Evolutionary conservation across 2,888 invertebrate species (phyloP), one percentile per base, ranked within the genome.

Genomic region (Lasiommata megera): DNA sequence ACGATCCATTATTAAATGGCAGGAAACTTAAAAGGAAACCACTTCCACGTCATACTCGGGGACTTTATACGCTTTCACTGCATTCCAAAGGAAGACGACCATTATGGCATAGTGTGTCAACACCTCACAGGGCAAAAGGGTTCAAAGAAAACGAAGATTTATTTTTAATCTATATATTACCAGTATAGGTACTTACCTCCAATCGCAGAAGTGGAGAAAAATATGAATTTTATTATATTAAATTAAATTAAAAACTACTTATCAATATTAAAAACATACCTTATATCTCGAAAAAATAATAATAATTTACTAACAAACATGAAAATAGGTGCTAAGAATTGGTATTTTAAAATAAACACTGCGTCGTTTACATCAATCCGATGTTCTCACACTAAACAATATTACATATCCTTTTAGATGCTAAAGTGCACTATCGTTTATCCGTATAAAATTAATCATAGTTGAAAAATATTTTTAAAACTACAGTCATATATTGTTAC

Each of bases 241-340:
- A 84, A 86, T 86, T 87, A 86, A 77, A 79, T 85, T 86, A 86
- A 79, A 86, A 87, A 86, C 84, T 88, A 89, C 78, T 79, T 85
- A 86, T 75, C 81, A 88, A 88, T 78, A 84, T 84, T 81, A 84
- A 88, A 82, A 88, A 89, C 87, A 81, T 84, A 86, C 80, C 87
- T 85, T 84, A 88, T 73, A 86, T 88, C 84, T 88, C 87, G 87
- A 89, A 89, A 88, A 66, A 51, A 48, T 36, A 50, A 86, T 85
- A 87, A 88, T 88, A 89, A 89, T 88, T 89, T 88, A 88, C 88
- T 89, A 89, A 88, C 86, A 88, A 88, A 88, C 79, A 77, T 78
- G 72, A 70, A 67, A 64, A 61, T 61, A 67, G 60, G 63, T 62
- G 60, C 67, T 66, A 58, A 66, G 65, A 61, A 66, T 68, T 61